A percentile compares a stretch with the other conserved stretches of the same genome.
These are phyloP conservation scores for Phytoseiulus persimilis DNA, from an alignment of 2,888 invertebrate genomes.

Conservation along the genomic window DNA sequence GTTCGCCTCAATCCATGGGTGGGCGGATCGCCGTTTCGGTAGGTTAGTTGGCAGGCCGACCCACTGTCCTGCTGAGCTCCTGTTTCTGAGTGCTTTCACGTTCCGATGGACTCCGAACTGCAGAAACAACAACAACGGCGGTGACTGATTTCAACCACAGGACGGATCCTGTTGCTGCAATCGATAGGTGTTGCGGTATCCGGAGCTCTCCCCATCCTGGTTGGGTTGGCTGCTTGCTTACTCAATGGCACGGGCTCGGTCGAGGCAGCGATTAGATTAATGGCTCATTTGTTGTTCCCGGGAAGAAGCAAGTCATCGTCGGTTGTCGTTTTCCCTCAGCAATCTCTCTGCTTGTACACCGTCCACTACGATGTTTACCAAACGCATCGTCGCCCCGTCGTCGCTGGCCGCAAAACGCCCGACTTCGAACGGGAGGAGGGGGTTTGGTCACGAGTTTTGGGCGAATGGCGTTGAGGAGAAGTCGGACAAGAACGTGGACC, in stretches of 20 bases:
- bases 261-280: constrained; percentile 18
- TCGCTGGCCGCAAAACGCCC: background rate
- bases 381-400: background rate
- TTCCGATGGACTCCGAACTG: background rate
- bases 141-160: background rate
- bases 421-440: background rate
- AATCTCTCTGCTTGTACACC: background rate
- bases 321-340: background rate
- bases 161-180: background rate
- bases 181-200: constrained; percentile 5
- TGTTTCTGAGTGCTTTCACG: background rate
- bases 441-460: background rate
- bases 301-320: constrained; percentile 14
- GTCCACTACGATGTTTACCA: background rate
- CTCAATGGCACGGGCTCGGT: background rate
- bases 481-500: background rate
- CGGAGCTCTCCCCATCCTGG: background rate
- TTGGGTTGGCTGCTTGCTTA: background rate
- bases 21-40: background rate
- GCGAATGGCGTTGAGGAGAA: background rate
- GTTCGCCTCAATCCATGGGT: background rate
- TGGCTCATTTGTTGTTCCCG: constrained; percentile 37
- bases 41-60: background rate
- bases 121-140: background rate
- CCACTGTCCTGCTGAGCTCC: background rate